Evolutionary conservation across 2,888 invertebrate species (phyloP).

Genomic region (Drosophila pegasa): DNA sequence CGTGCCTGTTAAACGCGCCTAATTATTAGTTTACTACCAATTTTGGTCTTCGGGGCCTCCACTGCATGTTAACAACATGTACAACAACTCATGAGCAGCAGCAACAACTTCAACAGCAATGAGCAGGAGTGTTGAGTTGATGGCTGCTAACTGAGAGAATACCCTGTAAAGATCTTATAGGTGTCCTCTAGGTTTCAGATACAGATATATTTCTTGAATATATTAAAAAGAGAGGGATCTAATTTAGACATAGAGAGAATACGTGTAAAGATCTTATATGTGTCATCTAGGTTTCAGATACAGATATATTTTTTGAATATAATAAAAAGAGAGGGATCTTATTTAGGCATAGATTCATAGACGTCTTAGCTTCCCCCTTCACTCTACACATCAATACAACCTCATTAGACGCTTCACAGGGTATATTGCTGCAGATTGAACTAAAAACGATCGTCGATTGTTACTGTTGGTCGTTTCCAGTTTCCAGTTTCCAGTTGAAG

Average conservation of each 20-base stretch:
- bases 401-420: neutral
- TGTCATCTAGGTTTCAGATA: too few relatives aligned
- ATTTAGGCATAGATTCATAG: too few relatives aligned
- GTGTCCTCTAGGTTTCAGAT: too few relatives aligned
- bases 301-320: too few relatives aligned
- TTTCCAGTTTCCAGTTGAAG: constrained; percentile 44
- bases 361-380: too few relatives aligned
- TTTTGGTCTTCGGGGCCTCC: constrained; percentile 56
- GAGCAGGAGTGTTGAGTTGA: neutral
- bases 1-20: constrained; percentile 73
- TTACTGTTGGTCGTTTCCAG: constrained; percentile 6
- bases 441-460: constrained; percentile 44
- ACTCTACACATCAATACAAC: neutral
- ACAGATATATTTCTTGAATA: too few relatives aligned
- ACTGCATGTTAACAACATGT: constrained; percentile 75
- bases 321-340: too few relatives aligned
- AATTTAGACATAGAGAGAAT: too few relatives aligned
- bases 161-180: neutral
- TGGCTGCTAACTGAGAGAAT: neutral
- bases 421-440: constrained; percentile 29
- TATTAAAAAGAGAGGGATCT: too few relatives aligned
- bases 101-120: constrained; percentile 35
- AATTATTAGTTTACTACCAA: constrained; percentile 83
- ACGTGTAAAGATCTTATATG: too few relatives aligned
- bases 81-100: constrained; percentile 65